Evolutionary conservation across 2,888 invertebrate species (phyloP).

Genomic region (Drosophila sordidula): DNA sequence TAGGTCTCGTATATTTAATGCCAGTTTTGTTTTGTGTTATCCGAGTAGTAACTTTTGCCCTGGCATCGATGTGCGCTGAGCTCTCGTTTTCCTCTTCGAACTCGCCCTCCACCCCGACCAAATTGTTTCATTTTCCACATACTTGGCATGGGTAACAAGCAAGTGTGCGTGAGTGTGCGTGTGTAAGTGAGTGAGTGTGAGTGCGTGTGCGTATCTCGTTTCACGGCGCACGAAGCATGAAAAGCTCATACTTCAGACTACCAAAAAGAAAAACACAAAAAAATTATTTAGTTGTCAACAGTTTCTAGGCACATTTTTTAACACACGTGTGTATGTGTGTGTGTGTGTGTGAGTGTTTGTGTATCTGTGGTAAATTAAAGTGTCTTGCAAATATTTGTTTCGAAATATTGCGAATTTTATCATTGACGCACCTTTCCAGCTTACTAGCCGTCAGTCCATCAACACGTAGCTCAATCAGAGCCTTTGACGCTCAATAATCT

Average conservation of each 20-base stretch:
- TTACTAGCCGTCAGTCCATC: conserved; percentile 42
- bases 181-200: conserved; percentile 26
- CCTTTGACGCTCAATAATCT: conserved; percentile 38
- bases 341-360: conserved; percentile 6
- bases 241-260: conserved; percentile 40
- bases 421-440: conserved; percentile 37
- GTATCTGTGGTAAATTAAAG: conserved; percentile 55
- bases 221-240: conserved; percentile 72
- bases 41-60: conserved; percentile 62
- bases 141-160: conserved; percentile 43
- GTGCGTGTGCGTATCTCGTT: conserved; percentile 62
- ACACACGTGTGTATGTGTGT: neutral
- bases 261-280: conserved; percentile 25
- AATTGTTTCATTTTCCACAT: conserved; percentile 57
- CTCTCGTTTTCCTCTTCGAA: neutral
- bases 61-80: conserved; percentile 28
- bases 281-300: conserved; percentile 59
- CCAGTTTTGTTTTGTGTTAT: conserved; percentile 62
- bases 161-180: conserved; percentile 1
- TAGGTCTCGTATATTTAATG: conserved; percentile 52
- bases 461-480: conserved; percentile 62
- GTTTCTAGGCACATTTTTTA: conserved; percentile 40
- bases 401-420: conserved; percentile 51
- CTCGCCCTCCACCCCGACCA: conserved; percentile 7
- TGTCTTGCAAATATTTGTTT: conserved; percentile 64